Base-by-base conservation (phyloP, 2,888 invertebrate genomes). In the Plebejus anna region DNA sequence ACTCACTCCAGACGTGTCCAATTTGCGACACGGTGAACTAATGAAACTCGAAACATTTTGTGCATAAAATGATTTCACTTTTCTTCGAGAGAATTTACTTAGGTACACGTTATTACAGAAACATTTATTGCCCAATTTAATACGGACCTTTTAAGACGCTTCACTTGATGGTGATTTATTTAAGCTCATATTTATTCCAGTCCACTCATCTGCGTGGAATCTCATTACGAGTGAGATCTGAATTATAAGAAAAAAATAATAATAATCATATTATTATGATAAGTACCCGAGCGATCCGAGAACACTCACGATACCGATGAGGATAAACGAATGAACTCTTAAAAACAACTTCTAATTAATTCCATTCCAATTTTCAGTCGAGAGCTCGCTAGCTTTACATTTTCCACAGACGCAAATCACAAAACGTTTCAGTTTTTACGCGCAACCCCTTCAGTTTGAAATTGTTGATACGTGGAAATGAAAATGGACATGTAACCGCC, bases 391-490 rank as follows among this genome's bases (percentile, higher is more conserved):
- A 66, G 13, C 66, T 66, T 36, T 32, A 66, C 13, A 66, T 66
- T 13, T 66, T 66, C 66, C 32, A 66, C 66, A 66, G 28, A 36
- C 66, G 66, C 4, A 36, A 66, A 66, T 66, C 32, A 61, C 7
- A 61, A 28, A 28, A 28, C 61, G 28, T 28, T 28, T 59, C 7
- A 61, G 11, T 61, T 1, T 28, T 61, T 28, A 61, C 61, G 28
- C 28, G 42, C 42, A 42, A n/a, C 71, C 71, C 28, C 28, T 72
- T 47, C 72, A 28, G 36, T 36, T 32, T 66, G 66, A 72, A 42
- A 72, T 47, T 72, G 42, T 47, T 72, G 72, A 72, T 72, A n/a
- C 47, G 47, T 72, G 72, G n/a, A 72, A 72, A 72, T 72, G 47
- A 47, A 72, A 47, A 72, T 42, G 72, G 72, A 47, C 47, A 72